phyloP scores from a whole-genome alignment of 2,888 invertebrate species.

The Euproctis similis region DNA sequence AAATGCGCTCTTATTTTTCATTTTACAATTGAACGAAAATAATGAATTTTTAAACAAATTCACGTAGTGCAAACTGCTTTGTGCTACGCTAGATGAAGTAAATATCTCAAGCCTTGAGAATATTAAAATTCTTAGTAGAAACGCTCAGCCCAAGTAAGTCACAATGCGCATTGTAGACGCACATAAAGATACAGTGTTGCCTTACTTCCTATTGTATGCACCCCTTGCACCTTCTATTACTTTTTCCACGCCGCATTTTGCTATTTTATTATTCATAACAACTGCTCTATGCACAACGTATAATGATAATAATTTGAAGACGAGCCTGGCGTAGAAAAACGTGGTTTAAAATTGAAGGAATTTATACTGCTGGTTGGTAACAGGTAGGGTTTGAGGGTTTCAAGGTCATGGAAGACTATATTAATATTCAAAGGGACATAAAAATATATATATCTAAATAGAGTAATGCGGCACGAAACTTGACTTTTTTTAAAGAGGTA shows the following conservation, averaged over 20 bases:
- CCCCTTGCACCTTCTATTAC: conserved; percentile 58
- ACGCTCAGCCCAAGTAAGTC: conserved; percentile 37
- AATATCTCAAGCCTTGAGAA: conserved; percentile 35
- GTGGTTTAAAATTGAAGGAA: too few relatives aligned
- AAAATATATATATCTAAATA: too few relatives aligned
- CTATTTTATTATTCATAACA: conserved; percentile 69
- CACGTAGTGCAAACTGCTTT: conserved; percentile 36
- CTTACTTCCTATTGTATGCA: conserved; percentile 65
- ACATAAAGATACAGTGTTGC: conserved; percentile 69
- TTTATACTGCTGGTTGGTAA: conserved; percentile 30
- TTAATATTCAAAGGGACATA: too few relatives aligned
- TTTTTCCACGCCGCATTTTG: conserved; percentile 61
- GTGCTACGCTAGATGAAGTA: conserved; percentile 39
- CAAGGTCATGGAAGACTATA: too few relatives aligned
- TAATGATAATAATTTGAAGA: conserved; percentile 68
- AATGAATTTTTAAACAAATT: conserved; percentile 47
- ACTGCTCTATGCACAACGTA: conserved; percentile 55
- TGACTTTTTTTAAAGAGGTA: too few relatives aligned
- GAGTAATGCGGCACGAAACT: too few relatives aligned
- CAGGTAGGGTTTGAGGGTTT: conserved; percentile 28
- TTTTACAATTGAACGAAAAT: conserved; percentile 40
- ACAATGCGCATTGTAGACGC: conserved; percentile 71
- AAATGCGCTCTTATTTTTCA: too few relatives aligned
- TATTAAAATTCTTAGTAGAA: conserved; percentile 36
- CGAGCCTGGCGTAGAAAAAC: conserved; percentile 47